These are phyloP conservation scores for Andricus quercusramuli DNA, from an alignment of 2,888 invertebrate genomes.

Conservation along the genomic window DNA sequence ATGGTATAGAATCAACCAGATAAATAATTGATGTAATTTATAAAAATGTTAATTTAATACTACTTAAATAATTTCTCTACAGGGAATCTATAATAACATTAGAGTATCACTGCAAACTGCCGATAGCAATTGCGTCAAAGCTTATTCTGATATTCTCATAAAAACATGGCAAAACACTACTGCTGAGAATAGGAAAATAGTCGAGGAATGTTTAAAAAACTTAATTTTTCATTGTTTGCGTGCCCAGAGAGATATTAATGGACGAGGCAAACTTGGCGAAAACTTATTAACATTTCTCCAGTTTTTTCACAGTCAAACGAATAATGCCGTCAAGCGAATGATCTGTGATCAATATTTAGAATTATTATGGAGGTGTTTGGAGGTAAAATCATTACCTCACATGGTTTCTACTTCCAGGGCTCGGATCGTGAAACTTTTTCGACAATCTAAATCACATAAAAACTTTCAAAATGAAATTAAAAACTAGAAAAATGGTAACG, in stretches of 20 bases:
- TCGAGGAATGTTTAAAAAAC: conserved; percentile 56
- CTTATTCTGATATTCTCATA: conserved; percentile 59
- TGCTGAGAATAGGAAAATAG: conserved; percentile 48
- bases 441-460: too few relatives aligned
- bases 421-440: too few relatives aligned
- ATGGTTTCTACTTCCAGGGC: too few relatives aligned
- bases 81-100: conserved; percentile 59
- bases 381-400: conserved; percentile 50
- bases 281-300: conserved; percentile 58
- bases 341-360: conserved; percentile 53
- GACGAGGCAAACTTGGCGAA: conserved; percentile 55
- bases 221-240: conserved; percentile 60
- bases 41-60: not conserved
- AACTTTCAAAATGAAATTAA: too few relatives aligned
- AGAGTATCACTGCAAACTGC: conserved; percentile 53
- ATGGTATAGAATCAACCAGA: conserved; percentile 52
- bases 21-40: not conserved
- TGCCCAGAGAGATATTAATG: conserved; percentile 50
- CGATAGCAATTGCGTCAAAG: conserved; percentile 39
- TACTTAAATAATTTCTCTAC: conserved; percentile 34
- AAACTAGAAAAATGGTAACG: too few relatives aligned
- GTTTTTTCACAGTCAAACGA: conserved; percentile 49
- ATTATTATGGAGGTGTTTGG: conserved; percentile 58
- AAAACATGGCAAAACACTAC: conserved; percentile 51
- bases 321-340: conserved; percentile 46